Percentiles rank a stretch among this genome's conserved stretches.
phyloP scores from a whole-genome alignment of 2,113 vertebrate genomes.

The Lophochroa leadbeateri region DNA sequence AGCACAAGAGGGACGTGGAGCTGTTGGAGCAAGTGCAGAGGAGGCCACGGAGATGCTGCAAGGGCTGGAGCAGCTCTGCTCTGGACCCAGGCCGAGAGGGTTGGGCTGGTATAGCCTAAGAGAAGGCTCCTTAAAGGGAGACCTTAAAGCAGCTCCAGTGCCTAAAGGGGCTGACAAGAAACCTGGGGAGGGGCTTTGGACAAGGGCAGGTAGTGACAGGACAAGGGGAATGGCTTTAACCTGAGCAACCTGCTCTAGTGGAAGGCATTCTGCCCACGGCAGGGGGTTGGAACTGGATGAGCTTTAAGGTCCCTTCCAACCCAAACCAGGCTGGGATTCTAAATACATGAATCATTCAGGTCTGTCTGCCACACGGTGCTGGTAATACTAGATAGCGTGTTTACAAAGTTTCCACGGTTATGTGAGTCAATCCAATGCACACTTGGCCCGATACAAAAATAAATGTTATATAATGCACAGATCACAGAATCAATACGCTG shows the following conservation, averaged over 20 bases:
- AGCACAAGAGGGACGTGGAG: not conserved
- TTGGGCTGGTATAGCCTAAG: not conserved
- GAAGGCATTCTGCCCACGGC: not conserved
- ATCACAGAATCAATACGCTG: not conserved
- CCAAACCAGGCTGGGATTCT: not conserved
- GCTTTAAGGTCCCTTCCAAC: not conserved
- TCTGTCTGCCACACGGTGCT: not conserved
- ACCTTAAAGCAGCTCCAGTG: not conserved
- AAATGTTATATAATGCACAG: not conserved
- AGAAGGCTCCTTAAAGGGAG: not conserved
- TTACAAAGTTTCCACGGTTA: not conserved
- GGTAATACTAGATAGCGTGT: not conserved
- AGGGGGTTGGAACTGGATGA: not conserved
- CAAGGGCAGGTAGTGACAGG: not conserved
- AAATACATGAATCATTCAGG: not conserved
- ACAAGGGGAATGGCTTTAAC: not conserved
- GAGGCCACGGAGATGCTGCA: not conserved
- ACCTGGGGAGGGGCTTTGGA: not conserved
- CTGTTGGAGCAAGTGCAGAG: not conserved
- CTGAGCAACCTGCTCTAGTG: not conserved
- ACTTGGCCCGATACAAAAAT: slow-evolving; percentile 17
- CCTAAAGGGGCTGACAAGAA: not conserved
- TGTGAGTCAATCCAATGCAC: not conserved
- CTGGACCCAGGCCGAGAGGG: not conserved
- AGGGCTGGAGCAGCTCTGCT: not conserved